These are phyloP conservation scores for Melieria crassipennis DNA, from an alignment of 2,888 invertebrate species.

Conservation along the genomic window DNA sequence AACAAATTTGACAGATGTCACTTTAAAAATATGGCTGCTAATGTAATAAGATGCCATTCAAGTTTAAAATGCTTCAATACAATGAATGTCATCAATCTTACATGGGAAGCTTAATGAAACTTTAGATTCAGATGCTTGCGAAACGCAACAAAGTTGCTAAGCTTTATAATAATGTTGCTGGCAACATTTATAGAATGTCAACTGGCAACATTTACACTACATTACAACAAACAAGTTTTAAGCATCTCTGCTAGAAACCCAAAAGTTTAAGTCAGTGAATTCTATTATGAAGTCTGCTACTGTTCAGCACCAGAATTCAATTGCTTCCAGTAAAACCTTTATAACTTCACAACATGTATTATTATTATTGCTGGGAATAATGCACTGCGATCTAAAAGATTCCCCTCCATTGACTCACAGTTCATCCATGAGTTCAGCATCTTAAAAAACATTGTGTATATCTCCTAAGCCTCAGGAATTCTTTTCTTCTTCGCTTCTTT, in stretches of 20 bases:
- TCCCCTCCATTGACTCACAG: not conserved
- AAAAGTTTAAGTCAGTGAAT: no score
- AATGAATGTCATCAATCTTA: no score
- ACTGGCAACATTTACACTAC: not conserved
- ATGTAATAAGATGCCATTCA: no score
- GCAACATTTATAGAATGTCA: not conserved
- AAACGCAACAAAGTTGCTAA: no score
- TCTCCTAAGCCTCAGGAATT: not conserved
- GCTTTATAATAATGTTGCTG: no score
- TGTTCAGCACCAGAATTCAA: conserved; percentile 1
- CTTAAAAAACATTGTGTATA: not conserved
- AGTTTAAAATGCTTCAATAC: no score
- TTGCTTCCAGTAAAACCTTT: not conserved
- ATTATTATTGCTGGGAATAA: not conserved
- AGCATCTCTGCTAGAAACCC: no score
- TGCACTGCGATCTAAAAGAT: not conserved
- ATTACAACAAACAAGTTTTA: not conserved
- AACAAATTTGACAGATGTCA: no score
- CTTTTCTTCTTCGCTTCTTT: not conserved
- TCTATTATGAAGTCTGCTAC: no score
- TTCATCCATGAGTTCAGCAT: not conserved
- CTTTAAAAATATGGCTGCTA: no score
- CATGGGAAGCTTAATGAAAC: no score
- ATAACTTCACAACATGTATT: not conserved
- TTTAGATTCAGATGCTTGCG: no score